A percentile compares a stretch with the other conserved stretches of the same genome.
phyloP scores from a whole-genome alignment of 2,113 vertebrate genomes.

The Stercorarius parasiticus region DNA sequence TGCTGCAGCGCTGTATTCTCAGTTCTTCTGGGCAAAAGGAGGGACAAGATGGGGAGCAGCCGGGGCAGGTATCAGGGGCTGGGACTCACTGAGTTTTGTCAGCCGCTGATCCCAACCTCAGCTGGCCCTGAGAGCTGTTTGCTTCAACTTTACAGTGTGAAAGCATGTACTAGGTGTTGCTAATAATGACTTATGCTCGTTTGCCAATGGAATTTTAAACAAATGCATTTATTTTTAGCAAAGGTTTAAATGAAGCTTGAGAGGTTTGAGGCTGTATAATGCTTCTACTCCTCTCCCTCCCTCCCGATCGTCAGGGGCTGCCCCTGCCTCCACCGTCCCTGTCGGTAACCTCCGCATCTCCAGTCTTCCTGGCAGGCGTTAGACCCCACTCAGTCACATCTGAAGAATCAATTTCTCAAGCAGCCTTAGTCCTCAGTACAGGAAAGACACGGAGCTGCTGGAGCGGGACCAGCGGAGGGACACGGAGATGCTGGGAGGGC shows the following conservation, averaged over 20 bases:
- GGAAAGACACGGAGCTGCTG: neutral
- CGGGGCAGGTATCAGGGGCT: neutral
- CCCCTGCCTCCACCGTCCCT: neutral
- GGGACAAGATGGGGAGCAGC: neutral
- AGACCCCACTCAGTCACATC: fast-evolving
- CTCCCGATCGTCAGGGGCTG: neutral
- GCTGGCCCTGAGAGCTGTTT: neutral
- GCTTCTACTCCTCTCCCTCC: fast-evolving
- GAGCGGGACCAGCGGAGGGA: too few relatives aligned
- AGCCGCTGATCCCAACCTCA: neutral
- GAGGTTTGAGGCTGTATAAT: fast-evolving
- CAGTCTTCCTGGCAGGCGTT: fast-evolving
- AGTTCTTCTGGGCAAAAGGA: fast-evolving
- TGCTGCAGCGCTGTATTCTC: too few relatives aligned
- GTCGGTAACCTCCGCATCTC: too few relatives aligned
- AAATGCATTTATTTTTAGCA: too few relatives aligned
- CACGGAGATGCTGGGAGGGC: too few relatives aligned
- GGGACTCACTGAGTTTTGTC: neutral
- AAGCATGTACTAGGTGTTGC: neutral
- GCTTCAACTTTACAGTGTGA: neutral
- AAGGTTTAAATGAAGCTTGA: fast-evolving
- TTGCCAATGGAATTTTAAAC: neutral
- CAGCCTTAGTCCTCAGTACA: neutral
- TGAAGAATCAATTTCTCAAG: neutral
- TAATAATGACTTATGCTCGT: neutral